Evolutionary conservation across 2,113 vertebrate species (phyloP).

Genomic region (Callocephalon fimbriatum): DNA sequence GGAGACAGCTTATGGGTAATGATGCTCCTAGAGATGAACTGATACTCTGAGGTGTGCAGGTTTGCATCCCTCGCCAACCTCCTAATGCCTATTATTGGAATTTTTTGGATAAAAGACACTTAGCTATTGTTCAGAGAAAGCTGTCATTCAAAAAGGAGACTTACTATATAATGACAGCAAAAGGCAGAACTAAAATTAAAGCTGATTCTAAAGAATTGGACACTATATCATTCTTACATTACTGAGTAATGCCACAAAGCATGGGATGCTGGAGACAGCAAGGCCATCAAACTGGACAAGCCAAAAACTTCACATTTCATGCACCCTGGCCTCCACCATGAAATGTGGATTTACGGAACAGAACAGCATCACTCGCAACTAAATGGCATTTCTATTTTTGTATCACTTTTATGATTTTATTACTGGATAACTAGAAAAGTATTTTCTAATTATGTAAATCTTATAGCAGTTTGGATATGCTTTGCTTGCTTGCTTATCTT

Average conservation of each 20-base stretch:
- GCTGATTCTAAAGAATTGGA: not conserved
- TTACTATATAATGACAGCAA: not conserved
- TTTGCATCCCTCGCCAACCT: not conserved
- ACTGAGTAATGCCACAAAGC: not conserved
- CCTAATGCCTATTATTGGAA: not conserved
- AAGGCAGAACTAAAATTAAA: not conserved
- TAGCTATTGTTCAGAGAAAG: not conserved
- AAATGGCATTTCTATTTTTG: not conserved
- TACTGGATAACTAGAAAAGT: not conserved
- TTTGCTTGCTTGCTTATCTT: constrained; percentile 5
- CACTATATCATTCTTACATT: not conserved
- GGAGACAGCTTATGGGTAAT: not conserved
- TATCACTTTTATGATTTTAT: not conserved
- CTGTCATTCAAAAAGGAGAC: not conserved
- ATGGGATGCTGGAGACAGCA: not conserved
- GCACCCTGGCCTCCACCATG: not conserved
- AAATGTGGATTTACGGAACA: not conserved
- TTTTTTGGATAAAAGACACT: not conserved
- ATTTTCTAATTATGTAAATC: constrained; percentile 13
- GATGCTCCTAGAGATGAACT: not conserved
- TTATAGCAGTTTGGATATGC: not conserved
- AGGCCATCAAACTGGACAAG: not conserved
- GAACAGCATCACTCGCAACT: not conserved
- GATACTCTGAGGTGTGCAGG: not conserved
- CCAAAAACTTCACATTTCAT: not conserved